phyloP scores from a whole-genome alignment of 2,797 vertebrate species.

The Dallia pectoralis region DNA sequence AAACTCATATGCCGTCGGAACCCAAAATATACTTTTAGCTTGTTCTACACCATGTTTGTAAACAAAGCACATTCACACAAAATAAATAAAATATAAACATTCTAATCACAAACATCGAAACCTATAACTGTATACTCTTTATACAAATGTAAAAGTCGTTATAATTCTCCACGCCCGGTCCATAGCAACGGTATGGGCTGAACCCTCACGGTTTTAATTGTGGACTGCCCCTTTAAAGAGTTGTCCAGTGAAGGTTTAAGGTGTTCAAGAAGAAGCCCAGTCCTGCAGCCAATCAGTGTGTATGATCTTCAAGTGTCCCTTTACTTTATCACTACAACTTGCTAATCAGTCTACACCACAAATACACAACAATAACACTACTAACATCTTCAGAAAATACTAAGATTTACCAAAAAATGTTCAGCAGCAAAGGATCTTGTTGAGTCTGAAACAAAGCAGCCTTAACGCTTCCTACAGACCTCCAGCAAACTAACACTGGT shows the following conservation, averaged over 20 bases:
- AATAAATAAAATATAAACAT: no score
- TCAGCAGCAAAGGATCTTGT: no score
- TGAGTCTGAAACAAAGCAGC: slow-evolving; percentile 10
- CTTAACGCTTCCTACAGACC: slow-evolving; percentile 15
- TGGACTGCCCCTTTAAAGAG: not conserved
- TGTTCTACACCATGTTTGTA: no score
- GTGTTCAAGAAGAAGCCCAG: slow-evolving; percentile 5
- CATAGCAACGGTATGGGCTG: no score
- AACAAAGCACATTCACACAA: no score
- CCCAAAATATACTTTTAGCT: no score
- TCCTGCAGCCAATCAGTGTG: not conserved
- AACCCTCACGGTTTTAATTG: no score
- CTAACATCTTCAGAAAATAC: slow-evolving; percentile 43
- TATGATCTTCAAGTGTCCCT: slow-evolving; percentile 6
- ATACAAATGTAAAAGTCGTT: no score
- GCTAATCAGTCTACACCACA: slow-evolving; percentile 20
- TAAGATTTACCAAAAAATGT: slow-evolving; percentile 21
- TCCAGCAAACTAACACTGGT: not conserved
- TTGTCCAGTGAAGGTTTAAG: slow-evolving; percentile 12
- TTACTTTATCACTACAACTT: not conserved
- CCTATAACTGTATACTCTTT: no score
- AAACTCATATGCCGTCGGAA: no score
- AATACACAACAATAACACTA: slow-evolving; percentile 38
- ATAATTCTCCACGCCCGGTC: no score
- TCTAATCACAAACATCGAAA: no score